A percentile compares a stretch with the other conserved stretches of the same genome.
Conservation (phyloP, 2,113 vertebrate genomes). For the Lota lota region DNA sequence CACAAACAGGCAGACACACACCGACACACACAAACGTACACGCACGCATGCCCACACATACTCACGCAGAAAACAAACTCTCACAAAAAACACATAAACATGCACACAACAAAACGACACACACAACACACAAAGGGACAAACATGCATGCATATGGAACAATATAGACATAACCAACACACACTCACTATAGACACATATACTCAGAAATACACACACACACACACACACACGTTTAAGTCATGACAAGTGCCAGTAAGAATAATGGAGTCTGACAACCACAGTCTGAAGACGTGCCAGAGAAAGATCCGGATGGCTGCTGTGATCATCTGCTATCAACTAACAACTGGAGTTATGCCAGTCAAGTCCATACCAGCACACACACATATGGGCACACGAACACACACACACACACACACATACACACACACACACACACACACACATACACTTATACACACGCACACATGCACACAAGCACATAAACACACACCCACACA, state of each 20-base stretch:
- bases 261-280: neutral
- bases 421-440: neutral
- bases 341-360: neutral
- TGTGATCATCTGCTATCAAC: neutral
- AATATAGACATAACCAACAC: too few relatives aligned
- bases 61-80: too few relatives aligned
- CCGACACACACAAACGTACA: neutral
- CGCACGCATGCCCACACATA: too few relatives aligned
- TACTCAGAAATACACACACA: too few relatives aligned
- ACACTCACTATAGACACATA: too few relatives aligned
- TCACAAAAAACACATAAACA: neutral
- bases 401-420: neutral
- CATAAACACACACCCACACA: neutral
- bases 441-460: neutral
- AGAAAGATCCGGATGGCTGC: neutral
- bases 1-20: neutral
- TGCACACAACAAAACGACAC: neutral
- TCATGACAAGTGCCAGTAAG: too few relatives aligned
- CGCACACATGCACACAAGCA: neutral
- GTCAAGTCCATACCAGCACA: constrained; percentile 12
- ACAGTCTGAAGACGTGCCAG: neutral
- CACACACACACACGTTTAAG: too few relatives aligned
- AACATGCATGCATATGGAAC: too few relatives aligned
- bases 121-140: neutral
- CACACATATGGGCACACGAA: neutral